Percentiles rank a stretch among this genome's conserved stretches.
These are phyloP conservation scores for Hippocampus kuda DNA, from an alignment of 2,797 vertebrate genomes.

Conservation along the genomic window DNA sequence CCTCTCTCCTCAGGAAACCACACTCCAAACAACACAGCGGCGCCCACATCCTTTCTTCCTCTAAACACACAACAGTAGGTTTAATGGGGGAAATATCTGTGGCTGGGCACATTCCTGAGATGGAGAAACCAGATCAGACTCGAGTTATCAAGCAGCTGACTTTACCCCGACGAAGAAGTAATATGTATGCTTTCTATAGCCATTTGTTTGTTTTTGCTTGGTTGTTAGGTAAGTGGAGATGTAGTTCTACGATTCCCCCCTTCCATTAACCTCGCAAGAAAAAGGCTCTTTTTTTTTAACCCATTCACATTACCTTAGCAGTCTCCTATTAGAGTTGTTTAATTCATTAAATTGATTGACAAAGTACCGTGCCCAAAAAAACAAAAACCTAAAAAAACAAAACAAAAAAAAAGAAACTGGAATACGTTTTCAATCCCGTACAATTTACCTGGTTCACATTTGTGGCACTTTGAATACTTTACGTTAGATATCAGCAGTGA, in stretches of 20 bases:
- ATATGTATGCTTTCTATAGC: background rate
- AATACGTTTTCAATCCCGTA: no score
- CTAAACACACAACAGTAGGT: slow-evolving; percentile 13
- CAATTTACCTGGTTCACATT: no score
- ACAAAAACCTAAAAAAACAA: no score
- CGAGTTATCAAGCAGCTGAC: slow-evolving; percentile 1
- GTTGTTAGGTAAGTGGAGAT: background rate
- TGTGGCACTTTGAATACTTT: background rate
- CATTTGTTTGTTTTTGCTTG: background rate
- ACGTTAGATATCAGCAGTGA: background rate
- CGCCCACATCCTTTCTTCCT: slow-evolving; percentile 50
- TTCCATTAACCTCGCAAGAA: no score
- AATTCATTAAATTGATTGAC: no score
- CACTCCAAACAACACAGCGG: slow-evolving; percentile 50
- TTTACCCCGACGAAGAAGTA: background rate
- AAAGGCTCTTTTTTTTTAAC: no score
- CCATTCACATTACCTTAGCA: background rate
- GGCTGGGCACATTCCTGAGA: slow-evolving; percentile 22
- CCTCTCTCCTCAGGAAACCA: slow-evolving; percentile 54
- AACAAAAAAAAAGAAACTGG: no score
- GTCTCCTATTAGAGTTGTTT: background rate
- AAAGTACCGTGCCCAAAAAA: no score
- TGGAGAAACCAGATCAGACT: slow-evolving; percentile 14
- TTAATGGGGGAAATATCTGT: slow-evolving; percentile 25
- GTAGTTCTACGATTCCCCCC: background rate